These are phyloP conservation scores for Geotrypetes seraphini DNA, from an alignment of 2,797 vertebrate species.

Conservation along the genomic window DNA sequence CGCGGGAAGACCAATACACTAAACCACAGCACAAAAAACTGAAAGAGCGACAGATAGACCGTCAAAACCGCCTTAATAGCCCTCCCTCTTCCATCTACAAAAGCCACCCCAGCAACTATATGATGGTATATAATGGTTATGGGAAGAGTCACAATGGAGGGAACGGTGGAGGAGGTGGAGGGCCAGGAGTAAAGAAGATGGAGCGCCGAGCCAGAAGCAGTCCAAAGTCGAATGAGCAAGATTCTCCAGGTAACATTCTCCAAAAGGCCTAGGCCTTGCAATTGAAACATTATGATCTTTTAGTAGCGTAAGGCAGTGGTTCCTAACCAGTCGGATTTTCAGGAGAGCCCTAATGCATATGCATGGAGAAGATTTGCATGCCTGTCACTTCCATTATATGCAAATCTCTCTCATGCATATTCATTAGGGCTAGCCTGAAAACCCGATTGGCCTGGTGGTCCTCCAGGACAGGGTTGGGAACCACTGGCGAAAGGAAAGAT, in stretches of 20 bases:
- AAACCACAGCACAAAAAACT: constrained; percentile 93
- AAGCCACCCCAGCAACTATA: constrained; percentile 59
- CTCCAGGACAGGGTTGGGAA: too few species aligned
- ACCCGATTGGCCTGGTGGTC: too few species aligned
- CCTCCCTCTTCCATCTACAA: constrained; percentile 84
- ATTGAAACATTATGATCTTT: too few species aligned
- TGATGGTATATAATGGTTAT: constrained; percentile 76
- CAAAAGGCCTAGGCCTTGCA: not conserved
- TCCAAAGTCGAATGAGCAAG: constrained; percentile 79
- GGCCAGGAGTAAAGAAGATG: constrained; percentile 71
- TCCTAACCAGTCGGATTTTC: too few species aligned
- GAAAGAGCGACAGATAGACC: constrained; percentile 81
- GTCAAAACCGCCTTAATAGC: constrained; percentile 88
- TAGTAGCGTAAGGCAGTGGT: too few species aligned
- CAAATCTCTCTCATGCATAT: too few species aligned
- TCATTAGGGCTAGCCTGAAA: too few species aligned
- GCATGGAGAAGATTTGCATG: too few species aligned
- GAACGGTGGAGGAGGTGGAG: constrained; percentile 48
- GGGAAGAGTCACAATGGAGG: constrained; percentile 60
- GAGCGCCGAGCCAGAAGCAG: constrained; percentile 84
- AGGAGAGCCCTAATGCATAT: too few species aligned
- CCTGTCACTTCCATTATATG: too few species aligned
- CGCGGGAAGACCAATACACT: constrained; percentile 82
- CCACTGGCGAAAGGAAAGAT: too few species aligned
- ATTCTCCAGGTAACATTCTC: constrained; percentile 82